Evolutionary conservation across 2,888 invertebrate genomes (phyloP), one percentile per base, ranked within the genome.

Genomic region (Myathropa florea): DNA sequence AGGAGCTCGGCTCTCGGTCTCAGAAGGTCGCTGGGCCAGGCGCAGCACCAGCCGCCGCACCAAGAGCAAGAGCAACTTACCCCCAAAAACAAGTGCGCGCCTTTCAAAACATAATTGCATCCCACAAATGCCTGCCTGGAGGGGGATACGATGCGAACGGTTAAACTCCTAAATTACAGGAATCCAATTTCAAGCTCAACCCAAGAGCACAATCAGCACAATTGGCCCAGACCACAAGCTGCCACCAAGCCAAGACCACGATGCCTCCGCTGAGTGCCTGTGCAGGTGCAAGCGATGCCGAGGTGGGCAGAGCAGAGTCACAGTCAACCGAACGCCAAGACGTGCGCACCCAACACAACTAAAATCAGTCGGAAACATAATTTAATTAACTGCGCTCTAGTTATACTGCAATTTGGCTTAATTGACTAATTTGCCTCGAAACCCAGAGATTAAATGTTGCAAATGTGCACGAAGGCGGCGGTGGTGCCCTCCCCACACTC

Each of bases 341-440:
- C 65, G 60, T 64, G 36, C 33, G 33, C 30, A 18, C 55, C 55
- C 61, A 55, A 59, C 39, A 57, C 59, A 68, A 57, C 78, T 14
- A 77, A 78, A 70, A 64, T 70, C 55, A 70, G 46, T 59, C 23
- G 63, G 67, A 72, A 72, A 81, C 63, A 72, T 85, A 77, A 85
- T 85, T 85, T 81, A 77, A 85, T 85, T 85, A 85, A 77, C 84
- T 85, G 59, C 81, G 76, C 67, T 77, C 81, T 81, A 81, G 81
- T 85, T 85, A 67, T 59, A 60, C 72, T 77, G 84, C 72, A 81
- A 81, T 85, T 81, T 81, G 28, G 67, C 64, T 68, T 85, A 85
- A 85, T 85, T 81, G 84, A 85, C 84, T 81, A 77, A 81, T 85
- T 85, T 85, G 71, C 71, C 76, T 85, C 76, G 67, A 81, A 85